A percentile compares a stretch with the other conserved stretches of the same genome.
These are phyloP conservation scores for Boulengeromyrus knoepffleri DNA, from an alignment of 2,113 vertebrate genomes.

Conservation along the genomic window DNA sequence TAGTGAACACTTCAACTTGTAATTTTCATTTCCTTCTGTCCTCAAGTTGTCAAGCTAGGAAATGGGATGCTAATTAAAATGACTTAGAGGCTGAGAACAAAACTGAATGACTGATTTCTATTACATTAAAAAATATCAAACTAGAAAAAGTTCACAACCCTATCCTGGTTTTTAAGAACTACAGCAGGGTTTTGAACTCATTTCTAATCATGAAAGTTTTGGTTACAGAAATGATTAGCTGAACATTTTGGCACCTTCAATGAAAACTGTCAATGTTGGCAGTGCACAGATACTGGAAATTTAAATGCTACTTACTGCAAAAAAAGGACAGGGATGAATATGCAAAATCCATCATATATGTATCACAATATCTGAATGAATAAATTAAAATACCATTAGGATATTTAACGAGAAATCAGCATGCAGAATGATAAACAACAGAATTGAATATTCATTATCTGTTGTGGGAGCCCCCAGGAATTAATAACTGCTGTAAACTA, in stretches of 20 bases:
- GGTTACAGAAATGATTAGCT: background rate
- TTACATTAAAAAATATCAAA: background rate
- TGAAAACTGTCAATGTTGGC: background rate
- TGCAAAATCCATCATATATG: background rate
- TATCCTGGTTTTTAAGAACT: background rate
- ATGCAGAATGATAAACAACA: background rate
- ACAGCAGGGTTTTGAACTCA: background rate
- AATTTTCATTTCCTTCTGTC: conserved; percentile 8
- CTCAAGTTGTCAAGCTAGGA: background rate
- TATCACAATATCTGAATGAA: background rate
- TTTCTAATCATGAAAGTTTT: background rate
- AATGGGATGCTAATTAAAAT: conserved; percentile 12
- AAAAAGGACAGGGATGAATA: background rate
- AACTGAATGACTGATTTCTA: background rate
- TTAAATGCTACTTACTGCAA: background rate
- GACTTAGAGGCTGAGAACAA: background rate
- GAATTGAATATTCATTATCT: conserved; percentile 51
- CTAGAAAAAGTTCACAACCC: background rate
- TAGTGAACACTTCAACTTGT: background rate
- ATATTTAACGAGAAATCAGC: background rate
- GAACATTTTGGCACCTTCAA: background rate
- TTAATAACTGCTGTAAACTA: conserved; percentile 62
- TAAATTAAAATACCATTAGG: background rate
- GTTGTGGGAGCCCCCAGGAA: conserved; percentile 57
- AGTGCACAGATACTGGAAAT: background rate